These are phyloP conservation scores for Amblyjoppa fuscipennis DNA, from an alignment of 2,888 invertebrate species.

Conservation along the genomic window DNA sequence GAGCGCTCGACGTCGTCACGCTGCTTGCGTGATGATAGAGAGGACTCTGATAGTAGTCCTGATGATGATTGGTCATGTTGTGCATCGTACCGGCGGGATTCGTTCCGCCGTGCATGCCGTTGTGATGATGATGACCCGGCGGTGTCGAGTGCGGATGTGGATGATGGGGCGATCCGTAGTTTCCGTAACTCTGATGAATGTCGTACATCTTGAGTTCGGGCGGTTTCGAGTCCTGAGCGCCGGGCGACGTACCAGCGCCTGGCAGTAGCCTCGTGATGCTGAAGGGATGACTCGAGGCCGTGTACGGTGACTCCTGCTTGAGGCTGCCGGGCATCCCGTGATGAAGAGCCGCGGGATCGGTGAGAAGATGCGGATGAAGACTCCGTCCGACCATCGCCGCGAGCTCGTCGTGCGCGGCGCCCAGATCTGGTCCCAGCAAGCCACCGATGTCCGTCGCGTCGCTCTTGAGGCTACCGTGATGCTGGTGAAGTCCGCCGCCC, in stretches of 20 bases:
- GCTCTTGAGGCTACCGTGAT: constrained; percentile 77
- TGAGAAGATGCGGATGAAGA: constrained; percentile 86
- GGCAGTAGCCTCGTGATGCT: constrained; percentile 97
- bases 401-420: constrained; percentile 87
- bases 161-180: constrained; percentile 88
- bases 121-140: constrained; percentile 87
- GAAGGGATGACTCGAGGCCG: constrained; percentile 96
- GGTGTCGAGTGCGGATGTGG: constrained; percentile 87
- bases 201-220: constrained; percentile 97
- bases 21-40: constrained; percentile 87
- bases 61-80: constrained; percentile 81
- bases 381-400: constrained; percentile 89
- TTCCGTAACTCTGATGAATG: constrained; percentile 87
- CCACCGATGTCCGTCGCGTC: constrained; percentile 81
- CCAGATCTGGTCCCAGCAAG: constrained; percentile 80
- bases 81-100: constrained; percentile 89
- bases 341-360: constrained; percentile 86
- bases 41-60: constrained; percentile 92
- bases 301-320: constrained; percentile 93
- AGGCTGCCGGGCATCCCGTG: constrained; percentile 89
- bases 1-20: constrained; percentile 78
- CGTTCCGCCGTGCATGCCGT: constrained; percentile 88
- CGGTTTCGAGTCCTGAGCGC: constrained; percentile 81
- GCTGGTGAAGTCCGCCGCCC: constrained; percentile 81
- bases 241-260: constrained; percentile 87